Percentiles rank a stretch among this genome's conserved stretches.
These are phyloP conservation scores for Campoletis raptor DNA, from an alignment of 2,888 invertebrate genomes.

Conservation along the genomic window DNA sequence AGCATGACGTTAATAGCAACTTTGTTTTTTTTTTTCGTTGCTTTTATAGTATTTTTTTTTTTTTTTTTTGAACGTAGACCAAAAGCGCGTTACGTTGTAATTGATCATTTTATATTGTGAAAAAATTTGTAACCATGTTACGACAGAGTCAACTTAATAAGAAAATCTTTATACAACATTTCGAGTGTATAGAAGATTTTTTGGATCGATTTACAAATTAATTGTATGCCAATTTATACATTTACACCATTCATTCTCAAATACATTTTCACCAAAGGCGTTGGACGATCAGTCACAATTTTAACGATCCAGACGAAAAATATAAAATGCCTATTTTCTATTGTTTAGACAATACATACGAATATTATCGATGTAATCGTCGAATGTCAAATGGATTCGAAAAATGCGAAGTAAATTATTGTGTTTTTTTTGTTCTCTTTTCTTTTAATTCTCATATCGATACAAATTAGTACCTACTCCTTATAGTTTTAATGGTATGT, in stretches of 20 bases:
- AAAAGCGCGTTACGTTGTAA: slow-evolving; percentile 31
- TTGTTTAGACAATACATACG: slow-evolving; percentile 42
- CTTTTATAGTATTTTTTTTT: slow-evolving; percentile 1
- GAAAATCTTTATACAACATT: not conserved
- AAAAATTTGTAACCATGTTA: not conserved
- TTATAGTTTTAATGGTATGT: slow-evolving; percentile 51
- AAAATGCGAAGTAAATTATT: slow-evolving; percentile 61
- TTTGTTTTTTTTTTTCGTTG: slow-evolving; percentile 26
- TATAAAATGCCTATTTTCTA: slow-evolving; percentile 43
- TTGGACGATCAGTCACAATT: slow-evolving; percentile 41
- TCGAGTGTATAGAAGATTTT: not conserved
- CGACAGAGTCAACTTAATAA: not conserved
- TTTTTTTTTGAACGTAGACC: slow-evolving; percentile 24
- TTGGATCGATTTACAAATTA: slow-evolving; percentile 37
- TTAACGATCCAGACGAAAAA: slow-evolving; percentile 7
- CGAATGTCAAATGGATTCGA: slow-evolving; percentile 61
- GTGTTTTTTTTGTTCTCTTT: slow-evolving; percentile 38
- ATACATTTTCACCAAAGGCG: slow-evolving; percentile 15
- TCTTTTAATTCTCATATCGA: slow-evolving; percentile 3
- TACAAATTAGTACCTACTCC: slow-evolving; percentile 46
- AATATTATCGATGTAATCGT: slow-evolving; percentile 62
- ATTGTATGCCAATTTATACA: slow-evolving; percentile 35
- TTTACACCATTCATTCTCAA: slow-evolving; percentile 3
- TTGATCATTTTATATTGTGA: not conserved
- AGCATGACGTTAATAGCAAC: slow-evolving; percentile 57